Percentiles rank a stretch among this genome's conserved stretches.
phyloP scores from a whole-genome alignment of 2,888 invertebrate genomes.

The Dinocampus coccinellae region DNA sequence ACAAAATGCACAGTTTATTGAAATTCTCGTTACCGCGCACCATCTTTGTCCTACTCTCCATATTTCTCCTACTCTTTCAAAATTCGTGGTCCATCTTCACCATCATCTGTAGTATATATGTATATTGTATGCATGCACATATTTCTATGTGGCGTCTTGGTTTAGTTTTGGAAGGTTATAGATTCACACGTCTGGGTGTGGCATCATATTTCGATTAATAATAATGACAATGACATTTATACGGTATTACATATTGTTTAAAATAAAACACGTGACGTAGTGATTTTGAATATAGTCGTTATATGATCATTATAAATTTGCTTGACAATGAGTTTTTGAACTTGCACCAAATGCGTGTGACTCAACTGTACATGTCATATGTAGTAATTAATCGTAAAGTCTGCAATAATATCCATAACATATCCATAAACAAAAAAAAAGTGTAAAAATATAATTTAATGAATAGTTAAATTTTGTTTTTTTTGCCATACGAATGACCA shows the following conservation, averaged over 20 bases:
- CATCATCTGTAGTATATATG: not conserved
- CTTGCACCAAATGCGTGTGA: not conserved
- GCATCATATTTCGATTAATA: slow-evolving; percentile 59
- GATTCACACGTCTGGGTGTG: slow-evolving; percentile 67
- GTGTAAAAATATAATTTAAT: too few relatives aligned
- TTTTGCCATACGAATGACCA: not conserved
- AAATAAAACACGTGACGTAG: slow-evolving; percentile 10
- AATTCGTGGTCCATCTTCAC: not conserved
- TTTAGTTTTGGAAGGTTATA: slow-evolving; percentile 62
- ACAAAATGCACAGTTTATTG: not conserved
- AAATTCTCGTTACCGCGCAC: not conserved
- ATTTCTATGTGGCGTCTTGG: slow-evolving; percentile 59
- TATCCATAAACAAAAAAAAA: too few relatives aligned
- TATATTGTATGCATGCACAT: not conserved
- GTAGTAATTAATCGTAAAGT: too few relatives aligned
- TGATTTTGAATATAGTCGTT: not conserved
- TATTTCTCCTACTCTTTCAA: not conserved
- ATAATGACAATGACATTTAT: slow-evolving; percentile 45
- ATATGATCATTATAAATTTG: slow-evolving; percentile 18
- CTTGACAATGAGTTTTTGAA: not conserved
- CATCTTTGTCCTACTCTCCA: not conserved
- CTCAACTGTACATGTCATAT: not conserved
- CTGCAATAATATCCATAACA: too few relatives aligned
- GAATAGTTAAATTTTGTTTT: not conserved
- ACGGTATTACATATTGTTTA: slow-evolving; percentile 30